Conservation (phyloP, 64 coral and sea anemone species). For the Pocillopora damicornis region DNA sequence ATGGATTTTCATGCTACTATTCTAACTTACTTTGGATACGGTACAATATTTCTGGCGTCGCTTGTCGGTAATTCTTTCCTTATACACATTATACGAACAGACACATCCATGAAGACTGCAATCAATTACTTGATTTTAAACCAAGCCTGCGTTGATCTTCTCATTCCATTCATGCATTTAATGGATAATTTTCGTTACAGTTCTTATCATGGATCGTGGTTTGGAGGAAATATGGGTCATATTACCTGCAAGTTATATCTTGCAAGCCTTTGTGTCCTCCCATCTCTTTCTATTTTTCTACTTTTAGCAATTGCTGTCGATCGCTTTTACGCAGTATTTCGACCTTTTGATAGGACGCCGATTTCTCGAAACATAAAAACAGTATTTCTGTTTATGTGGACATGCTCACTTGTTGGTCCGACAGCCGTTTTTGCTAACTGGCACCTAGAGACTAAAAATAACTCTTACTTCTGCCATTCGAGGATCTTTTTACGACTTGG, state of each 20-base stretch:
- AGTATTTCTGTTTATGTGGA: neutral
- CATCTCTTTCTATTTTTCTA: neutral
- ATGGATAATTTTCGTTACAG: neutral
- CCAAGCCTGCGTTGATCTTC: neutral
- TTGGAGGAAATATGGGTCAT: neutral
- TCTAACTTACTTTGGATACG: too few species aligned
- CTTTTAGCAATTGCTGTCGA: constrained; percentile 2
- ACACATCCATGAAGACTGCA: neutral
- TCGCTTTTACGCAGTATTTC: neutral
- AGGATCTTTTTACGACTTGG: neutral
- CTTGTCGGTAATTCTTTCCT: too few species aligned
- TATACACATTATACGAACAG: neutral
- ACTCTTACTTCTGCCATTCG: neutral
- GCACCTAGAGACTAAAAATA: neutral
- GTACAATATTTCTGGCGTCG: too few species aligned
- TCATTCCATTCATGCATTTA: neutral
- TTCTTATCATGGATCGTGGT: neutral
- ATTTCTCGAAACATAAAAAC: neutral
- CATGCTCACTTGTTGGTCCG: neutral
- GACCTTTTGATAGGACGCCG: neutral
- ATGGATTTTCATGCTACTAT: too few species aligned
- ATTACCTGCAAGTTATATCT: neutral
- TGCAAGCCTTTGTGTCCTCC: neutral
- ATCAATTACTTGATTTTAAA: neutral
- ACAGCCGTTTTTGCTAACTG: neutral